Percentiles rank a stretch among this genome's conserved stretches.
phyloP scores from a whole-genome alignment of 2,797 vertebrate genomes.

The Forpus xanthops region DNA sequence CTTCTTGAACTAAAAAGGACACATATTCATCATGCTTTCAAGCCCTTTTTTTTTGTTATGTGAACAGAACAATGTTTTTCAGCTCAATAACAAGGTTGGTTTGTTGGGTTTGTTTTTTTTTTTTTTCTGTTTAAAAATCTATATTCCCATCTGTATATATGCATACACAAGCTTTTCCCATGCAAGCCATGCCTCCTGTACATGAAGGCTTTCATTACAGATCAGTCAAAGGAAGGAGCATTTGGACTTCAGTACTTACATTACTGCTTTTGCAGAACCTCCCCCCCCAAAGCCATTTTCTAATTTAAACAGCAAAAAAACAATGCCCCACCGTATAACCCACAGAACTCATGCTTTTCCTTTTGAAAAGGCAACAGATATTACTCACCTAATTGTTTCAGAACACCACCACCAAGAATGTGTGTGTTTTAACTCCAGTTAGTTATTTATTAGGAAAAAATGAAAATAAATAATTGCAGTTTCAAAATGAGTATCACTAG shows the following conservation, averaged over 20 bases:
- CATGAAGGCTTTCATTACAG: not conserved
- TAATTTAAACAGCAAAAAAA: not conserved
- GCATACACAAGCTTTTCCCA: not conserved
- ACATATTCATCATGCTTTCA: not conserved
- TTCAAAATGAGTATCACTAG: not conserved
- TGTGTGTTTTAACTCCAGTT: not conserved
- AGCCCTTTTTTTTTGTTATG: not conserved
- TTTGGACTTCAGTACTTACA: not conserved
- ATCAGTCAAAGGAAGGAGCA: slow-evolving; percentile 16
- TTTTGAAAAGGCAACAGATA: not conserved
- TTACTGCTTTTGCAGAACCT: not conserved
- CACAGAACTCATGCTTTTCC: not conserved
- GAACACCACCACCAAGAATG: not conserved
- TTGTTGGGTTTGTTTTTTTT: not conserved
- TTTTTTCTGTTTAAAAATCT: not conserved
- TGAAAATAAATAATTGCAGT: not conserved
- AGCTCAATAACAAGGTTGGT: not conserved
- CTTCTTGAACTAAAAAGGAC: not conserved
- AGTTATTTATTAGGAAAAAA: not conserved
- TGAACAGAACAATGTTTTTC: not conserved
- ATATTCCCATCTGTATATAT: not conserved
- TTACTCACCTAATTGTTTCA: not conserved
- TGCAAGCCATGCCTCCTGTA: not conserved
- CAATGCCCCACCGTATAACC: not conserved
- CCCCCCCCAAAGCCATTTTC: not conserved